Percentiles rank a stretch among this genome's conserved stretches.
These are phyloP conservation scores for Pollenia amentaria DNA, from an alignment of 2,888 invertebrate genomes.

Conservation along the genomic window DNA sequence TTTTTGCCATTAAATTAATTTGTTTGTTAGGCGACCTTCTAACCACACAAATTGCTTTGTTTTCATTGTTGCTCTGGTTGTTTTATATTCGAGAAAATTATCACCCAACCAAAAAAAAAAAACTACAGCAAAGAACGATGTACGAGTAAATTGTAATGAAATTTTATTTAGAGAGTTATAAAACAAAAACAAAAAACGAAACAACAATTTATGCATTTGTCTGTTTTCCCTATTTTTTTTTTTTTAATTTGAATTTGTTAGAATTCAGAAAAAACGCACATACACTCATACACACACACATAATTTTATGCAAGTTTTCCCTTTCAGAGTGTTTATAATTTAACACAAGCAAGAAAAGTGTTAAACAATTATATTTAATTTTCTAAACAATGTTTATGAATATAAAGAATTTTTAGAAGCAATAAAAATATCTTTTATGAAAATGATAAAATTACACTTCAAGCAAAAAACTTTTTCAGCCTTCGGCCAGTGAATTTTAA, in stretches of 20 bases:
- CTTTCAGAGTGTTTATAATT: slow-evolving; percentile 58
- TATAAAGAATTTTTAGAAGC: not conserved
- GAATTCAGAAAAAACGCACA: not conserved
- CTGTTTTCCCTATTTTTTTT: slow-evolving; percentile 3
- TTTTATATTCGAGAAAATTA: slow-evolving; percentile 51
- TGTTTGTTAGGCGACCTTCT: slow-evolving; percentile 73
- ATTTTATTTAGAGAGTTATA: slow-evolving; percentile 64
- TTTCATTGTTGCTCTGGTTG: slow-evolving; percentile 46
- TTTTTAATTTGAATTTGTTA: not conserved
- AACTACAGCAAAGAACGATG: not conserved
- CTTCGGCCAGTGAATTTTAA: too few species aligned
- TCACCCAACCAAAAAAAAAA: slow-evolving; percentile 31
- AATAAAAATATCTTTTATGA: not conserved
- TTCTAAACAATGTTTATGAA: slow-evolving; percentile 44
- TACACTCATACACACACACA: not conserved
- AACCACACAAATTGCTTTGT: slow-evolving; percentile 72
- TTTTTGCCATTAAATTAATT: slow-evolving; percentile 71
- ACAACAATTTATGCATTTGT: slow-evolving; percentile 61
- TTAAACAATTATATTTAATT: slow-evolving; percentile 65
- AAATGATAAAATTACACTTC: slow-evolving; percentile 8
- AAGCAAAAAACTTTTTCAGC: not conserved
- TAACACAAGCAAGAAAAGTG: slow-evolving; percentile 48
- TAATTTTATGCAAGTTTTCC: slow-evolving; percentile 34
- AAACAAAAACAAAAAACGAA: slow-evolving; percentile 9
- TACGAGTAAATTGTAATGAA: slow-evolving; percentile 57